phyloP scores from a whole-genome alignment of 2,797 vertebrate genomes.

The Helostoma temminkii region DNA sequence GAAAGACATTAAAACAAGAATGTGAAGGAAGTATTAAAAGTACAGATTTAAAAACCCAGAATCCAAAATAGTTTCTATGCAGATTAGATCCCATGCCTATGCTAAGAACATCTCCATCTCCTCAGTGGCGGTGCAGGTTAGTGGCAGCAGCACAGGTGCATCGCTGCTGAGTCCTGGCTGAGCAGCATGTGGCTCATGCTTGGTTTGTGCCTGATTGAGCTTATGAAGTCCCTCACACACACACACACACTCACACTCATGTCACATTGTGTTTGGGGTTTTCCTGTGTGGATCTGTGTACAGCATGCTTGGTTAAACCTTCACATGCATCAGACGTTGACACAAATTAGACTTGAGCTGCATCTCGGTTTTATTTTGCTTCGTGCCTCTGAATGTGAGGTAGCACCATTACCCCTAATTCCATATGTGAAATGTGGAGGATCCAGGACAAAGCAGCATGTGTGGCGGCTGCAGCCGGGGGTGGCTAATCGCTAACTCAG shows the following conservation, averaged over 20 bases:
- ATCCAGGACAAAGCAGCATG: conserved; percentile 34
- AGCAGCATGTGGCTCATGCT: conserved; percentile 47
- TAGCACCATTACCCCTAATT: conserved; percentile 61
- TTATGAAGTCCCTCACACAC: conserved; percentile 5
- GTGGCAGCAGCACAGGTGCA: conserved; percentile 11
- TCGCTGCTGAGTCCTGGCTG: conserved; percentile 1
- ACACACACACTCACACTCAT: no score
- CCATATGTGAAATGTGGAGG: conserved; percentile 56
- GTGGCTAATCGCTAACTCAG: conserved; percentile 70
- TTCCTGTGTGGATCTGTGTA: no score
- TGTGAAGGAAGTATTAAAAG: no score
- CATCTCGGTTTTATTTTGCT: conserved; percentile 36
- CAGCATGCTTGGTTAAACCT: conserved; percentile 40
- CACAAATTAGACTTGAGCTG: conserved; percentile 60
- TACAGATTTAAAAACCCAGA: no score
- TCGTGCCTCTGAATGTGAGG: conserved; percentile 38
- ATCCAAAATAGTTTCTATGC: no score
- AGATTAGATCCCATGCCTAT: no score
- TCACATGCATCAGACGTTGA: conserved; percentile 66
- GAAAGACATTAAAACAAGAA: no score
- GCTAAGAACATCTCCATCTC: no score
- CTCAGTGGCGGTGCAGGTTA: no score
- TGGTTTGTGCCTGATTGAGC: conserved; percentile 44
- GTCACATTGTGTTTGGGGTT: no score
- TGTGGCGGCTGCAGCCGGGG: conserved; percentile 46